Evolutionary conservation across 2,888 invertebrate species (phyloP), one percentile per base, ranked within the genome.

Genomic region (Catocala sponsa): DNA sequence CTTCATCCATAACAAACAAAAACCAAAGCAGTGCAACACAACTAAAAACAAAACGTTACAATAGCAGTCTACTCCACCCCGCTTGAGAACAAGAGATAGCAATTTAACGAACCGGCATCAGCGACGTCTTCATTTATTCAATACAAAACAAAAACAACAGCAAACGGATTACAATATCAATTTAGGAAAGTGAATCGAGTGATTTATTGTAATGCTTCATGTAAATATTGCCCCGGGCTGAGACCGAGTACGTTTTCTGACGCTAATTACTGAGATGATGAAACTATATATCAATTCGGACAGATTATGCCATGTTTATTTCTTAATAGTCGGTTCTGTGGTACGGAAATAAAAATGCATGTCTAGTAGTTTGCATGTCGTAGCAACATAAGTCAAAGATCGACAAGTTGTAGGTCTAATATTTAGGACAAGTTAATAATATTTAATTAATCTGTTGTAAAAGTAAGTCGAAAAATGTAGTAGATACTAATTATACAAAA

Each of bases 91-190:
- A 70, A 67, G 69, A 88, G 90, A 92, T 93, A 92, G 92, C 94
- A 92, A 93, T 94, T 94, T 94, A 94, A 94, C 93, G 94, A 94
- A 92, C 89, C 91, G 79, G 84, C 91, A 91, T 91, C 91, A 86
- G 83, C 81, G 84, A 93, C 90, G 91, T 92, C 94, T 94, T 94
- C 92, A 94, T 94, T 94, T 93, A 93, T 93, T 89, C 88, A 83
- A 88, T 80, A 80, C 74, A 81, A 87, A 93, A 91, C 87, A 91
- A 90, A 86, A 93, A 87, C 86, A 91, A 89, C 70, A 64, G 73
- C 72, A 54, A 86, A 84, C 88, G 90, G 90, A 94, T 94, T 94
- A 94, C 92, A 94, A 94, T 94, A 94, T 94, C 94, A 94, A 94
- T 94, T 94, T 94, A 94, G 92, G 89, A 92, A 94, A 94, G 93